Evolutionary conservation across 2,113 vertebrate species (phyloP).

Genomic region (Pelobates fuscus): DNA sequence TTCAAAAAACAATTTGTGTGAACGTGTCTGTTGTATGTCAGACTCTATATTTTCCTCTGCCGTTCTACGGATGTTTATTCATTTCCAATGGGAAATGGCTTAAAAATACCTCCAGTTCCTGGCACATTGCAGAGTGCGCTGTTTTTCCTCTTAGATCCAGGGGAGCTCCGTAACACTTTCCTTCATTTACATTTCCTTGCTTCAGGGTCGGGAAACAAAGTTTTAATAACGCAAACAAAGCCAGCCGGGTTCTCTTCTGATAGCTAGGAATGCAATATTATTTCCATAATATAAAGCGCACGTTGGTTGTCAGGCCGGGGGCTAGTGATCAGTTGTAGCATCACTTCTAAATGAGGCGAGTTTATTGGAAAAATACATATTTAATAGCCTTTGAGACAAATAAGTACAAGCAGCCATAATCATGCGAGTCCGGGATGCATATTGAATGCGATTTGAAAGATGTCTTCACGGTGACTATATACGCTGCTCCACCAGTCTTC

Average conservation of each 20-base stretch:
- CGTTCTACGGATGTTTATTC: background rate
- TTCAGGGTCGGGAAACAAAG: background rate
- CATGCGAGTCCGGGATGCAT: background rate
- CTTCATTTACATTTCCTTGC: background rate
- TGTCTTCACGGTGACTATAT: too few relatives aligned
- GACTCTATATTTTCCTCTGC: background rate
- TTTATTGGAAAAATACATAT: conserved; percentile 2
- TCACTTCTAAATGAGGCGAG: background rate
- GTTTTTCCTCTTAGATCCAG: background rate
- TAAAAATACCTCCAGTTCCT: background rate
- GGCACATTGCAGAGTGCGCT: background rate
- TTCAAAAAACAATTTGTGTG: too few relatives aligned
- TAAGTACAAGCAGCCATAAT: background rate
- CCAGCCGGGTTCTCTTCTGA: background rate
- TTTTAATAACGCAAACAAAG: conserved; percentile 11
- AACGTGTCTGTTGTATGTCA: too few relatives aligned
- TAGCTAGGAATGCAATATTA: background rate
- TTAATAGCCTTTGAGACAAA: conserved; percentile 6
- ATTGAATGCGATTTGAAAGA: background rate
- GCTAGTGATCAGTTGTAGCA: background rate
- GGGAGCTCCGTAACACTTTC: background rate
- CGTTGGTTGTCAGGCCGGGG: background rate
- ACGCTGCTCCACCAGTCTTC: background rate
- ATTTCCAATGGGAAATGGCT: background rate
- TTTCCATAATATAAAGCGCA: background rate